phyloP scores from a whole-genome alignment of 2,113 vertebrate genomes.

The Caracal caracal region DNA sequence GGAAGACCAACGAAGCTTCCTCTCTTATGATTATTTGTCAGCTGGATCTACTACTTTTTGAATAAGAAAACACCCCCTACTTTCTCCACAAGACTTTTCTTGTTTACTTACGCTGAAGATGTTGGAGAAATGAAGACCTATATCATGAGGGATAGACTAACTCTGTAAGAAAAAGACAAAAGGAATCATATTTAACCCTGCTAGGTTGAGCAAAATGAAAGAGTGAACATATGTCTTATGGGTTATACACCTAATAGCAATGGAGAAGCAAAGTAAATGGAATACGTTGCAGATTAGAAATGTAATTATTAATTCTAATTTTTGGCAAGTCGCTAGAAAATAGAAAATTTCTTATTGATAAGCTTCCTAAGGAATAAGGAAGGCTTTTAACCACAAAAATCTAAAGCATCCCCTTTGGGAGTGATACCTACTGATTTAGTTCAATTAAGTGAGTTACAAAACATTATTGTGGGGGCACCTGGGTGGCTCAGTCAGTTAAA shows the following conservation, averaged over 20 bases:
- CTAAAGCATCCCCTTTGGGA: background rate
- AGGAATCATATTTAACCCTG: background rate
- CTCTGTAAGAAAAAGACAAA: background rate
- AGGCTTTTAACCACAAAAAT: background rate
- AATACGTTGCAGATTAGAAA: background rate
- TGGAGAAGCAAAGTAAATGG: background rate
- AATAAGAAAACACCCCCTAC: background rate
- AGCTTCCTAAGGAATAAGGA: background rate
- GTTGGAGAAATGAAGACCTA: background rate
- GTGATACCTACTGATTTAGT: background rate
- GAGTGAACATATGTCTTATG: background rate
- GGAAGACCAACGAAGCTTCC: background rate
- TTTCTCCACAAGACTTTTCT: background rate
- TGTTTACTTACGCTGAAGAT: background rate
- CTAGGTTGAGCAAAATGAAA: conserved; percentile 4
- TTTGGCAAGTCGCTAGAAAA: background rate
- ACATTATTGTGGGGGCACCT: too few relatives aligned
- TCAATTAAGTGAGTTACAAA: background rate
- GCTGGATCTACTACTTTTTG: background rate
- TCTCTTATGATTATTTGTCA: background rate
- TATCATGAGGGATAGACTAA: background rate
- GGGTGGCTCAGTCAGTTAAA: too few relatives aligned
- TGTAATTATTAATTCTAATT: background rate
- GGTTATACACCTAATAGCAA: background rate
- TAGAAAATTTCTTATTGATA: background rate